Evolutionary conservation across 37 sponge, comb jelly and placozoan genomes (phyloP), one percentile per base, ranked within the genome.

Genomic region (Dysidea cf. avara): DNA sequence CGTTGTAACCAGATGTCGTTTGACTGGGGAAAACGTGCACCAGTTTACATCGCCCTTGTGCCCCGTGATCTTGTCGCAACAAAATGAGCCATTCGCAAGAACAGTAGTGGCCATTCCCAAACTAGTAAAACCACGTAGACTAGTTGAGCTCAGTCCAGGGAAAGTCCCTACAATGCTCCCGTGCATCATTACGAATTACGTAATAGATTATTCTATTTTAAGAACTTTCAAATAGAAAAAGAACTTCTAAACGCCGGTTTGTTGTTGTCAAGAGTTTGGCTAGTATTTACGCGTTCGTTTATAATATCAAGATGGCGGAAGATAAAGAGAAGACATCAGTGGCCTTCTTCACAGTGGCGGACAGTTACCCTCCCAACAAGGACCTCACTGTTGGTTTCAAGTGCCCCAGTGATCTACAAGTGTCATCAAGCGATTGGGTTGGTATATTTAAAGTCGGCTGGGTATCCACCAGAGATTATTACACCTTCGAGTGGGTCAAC

Each of bases 401-500:
- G 0, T 43, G 33, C 1, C 61, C 28, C 22, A 28, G 61, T 3
- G 78, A 66, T 2, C 33, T 72, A 3, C 18, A 53, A 17, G 12
- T 65, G 2, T 17, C 79, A 21, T n/a, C 72, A 7, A 58, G 93
- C 28, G 93, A 92, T 58, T 92, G 93, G 93, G 74, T 92, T 2
- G 93, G 93, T 0, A 54, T 92, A 16, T 92, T 86, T 56, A 59
- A 69, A 1, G 93, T 92, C 26, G 93, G 93, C 6, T 92, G 90
- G 80, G 53, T 69, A 30, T 88, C 93, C 7, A 74, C 63, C 4
- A 51, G 86, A 4, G 93, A 92, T 68, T 92, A 88, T 69, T 92
- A 91, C 74, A 91, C 92, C 24, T 91, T 91, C 50, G 87, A 86
- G 29, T 91, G 92, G 92, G 92, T 74, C 2, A 80, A 76, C 0